Evolutionary conservation across 2,888 invertebrate genomes (phyloP), one percentile per base, ranked within the genome.

Genomic region (Ecliptopera silaceata): DNA sequence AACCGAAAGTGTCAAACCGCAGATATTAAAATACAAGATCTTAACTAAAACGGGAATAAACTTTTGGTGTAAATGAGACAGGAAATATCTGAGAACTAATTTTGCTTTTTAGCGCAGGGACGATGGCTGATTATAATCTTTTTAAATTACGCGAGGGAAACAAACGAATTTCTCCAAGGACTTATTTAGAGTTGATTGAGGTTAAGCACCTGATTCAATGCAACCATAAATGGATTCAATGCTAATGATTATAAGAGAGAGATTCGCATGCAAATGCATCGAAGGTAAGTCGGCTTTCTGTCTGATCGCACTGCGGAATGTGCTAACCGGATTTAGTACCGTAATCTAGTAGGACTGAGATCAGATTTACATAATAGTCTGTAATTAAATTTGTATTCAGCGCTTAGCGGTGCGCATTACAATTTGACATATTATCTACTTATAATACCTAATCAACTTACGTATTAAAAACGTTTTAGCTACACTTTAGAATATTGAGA

Each of bases 41-140:
- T n/a, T 38, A n/a, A 13, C 22, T 6, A 12, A 17, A 18, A 39
- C 29, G 10, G n/a, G 18, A 12, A 39, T 31, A 31, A 48, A 11
- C 4, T 12, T 18, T 29, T 18, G 48, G 39, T 48, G 48, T 8
- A 39, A 48, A 34, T 39, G 18, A 31, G 11, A 15, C 50, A 60
- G 61, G 63, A 66, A 70, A 71, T 66, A 68, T 60, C 63, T 60
- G 64, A 65, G 63, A 61, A 63, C 64, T 70, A 70, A 71, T 70
- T 70, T 65, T 43, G 57, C 48, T 64, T 64, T n/a, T 63, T 61
- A 63, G 64, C 63, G 56, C 59, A 56, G 64, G 58, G 44, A 57
- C 57, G 41, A 36, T 34, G 65, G 66, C 53, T 53, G 58, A 58
- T 58, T 66, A 63, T 72, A 67, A 71, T 74, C 69, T 69, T 68